Percentiles rank a stretch among this genome's conserved stretches.
Evolutionary conservation across 2,113 vertebrate species (phyloP).

Genomic region (Cinclus mexicanus): DNA sequence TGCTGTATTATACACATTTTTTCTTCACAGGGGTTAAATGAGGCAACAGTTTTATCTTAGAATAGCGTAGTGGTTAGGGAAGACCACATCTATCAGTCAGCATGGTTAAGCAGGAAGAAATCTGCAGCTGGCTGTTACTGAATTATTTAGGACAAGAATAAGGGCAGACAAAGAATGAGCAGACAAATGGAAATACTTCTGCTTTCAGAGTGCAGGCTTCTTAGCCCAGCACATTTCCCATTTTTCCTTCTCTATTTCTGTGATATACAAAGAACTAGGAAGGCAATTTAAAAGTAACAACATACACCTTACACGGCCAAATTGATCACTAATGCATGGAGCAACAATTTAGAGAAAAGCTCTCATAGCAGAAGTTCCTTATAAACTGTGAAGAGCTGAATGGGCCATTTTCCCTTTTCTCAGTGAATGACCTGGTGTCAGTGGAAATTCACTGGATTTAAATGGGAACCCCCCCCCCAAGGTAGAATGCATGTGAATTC

Average conservation of each 20-base stretch:
- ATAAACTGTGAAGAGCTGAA: background rate
- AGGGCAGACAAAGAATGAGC: background rate
- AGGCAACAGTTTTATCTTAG: constrained; percentile 30
- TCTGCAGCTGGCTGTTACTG: constrained; percentile 37
- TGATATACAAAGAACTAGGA: background rate
- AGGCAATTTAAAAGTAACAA: background rate
- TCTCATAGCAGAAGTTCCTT: background rate
- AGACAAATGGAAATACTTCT: background rate
- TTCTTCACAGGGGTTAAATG: constrained; percentile 42
- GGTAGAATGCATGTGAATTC: background rate
- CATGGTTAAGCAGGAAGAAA: constrained; percentile 30
- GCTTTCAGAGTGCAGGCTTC: background rate
- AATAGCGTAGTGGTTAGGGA: background rate
- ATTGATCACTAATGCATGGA: background rate
- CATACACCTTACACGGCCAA: background rate
- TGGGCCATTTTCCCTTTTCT: background rate
- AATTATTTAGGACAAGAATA: constrained; percentile 53
- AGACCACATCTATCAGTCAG: constrained; percentile 59
- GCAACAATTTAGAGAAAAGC: background rate
- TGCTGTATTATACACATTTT: constrained; percentile 9
- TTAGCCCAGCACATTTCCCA: background rate
- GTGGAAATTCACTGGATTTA: background rate
- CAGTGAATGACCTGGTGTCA: background rate
- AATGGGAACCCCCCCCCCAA: background rate
- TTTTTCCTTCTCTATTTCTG: background rate